Base-by-base conservation (phyloP, 53 echinoderm and acorn worm genomes). In the Zoroaster sp. region DNA sequence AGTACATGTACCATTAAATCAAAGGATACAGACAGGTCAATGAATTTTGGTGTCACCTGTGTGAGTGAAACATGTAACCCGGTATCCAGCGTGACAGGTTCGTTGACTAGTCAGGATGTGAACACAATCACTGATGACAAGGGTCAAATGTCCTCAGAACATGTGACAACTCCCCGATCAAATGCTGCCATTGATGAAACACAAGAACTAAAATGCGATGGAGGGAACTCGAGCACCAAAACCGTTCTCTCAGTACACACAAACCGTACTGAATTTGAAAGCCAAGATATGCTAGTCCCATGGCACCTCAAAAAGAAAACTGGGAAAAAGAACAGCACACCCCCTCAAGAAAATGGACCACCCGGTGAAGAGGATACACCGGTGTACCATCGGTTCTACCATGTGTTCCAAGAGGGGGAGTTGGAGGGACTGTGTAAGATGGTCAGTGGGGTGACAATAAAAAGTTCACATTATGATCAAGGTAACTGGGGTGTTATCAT, bases 401-500 rank as follows among this genome's bases (percentile, higher is more conserved):
- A 98, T 66, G 98, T 98, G 4, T 98, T 98, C 87, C 89, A 91
- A 14, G 88, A 98, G 55, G 95, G 95, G 35, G 98, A 98, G 80
- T 55, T 98, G 73, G 95, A 98, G 77, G 76, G 65, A 30, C 55
- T 95, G 40, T 92, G 95, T 68, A 12, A 75, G 35, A 74, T 51
- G 38, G 38, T 92, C 2, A 38, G 66, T 0, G 88, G 80, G 18
- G 74, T 93, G 11, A 74, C 33, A 71, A 42, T 98, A 1, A 67
- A 69, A 34, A 83, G 93, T 20, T 87, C 92, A 36, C 94, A 94
- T 88, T 98, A 98, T 69, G 98, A 95, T 71, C 95, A 95, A 75
- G 98, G 98, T 13, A 98, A 98, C 44, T 98, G 98, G 95, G 94
- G 95, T 69, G 90, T 95, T 30, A 75, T 94, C 34, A 87, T 98